Evolutionary conservation across 2,797 vertebrate genomes (phyloP).

Genomic region (Tragopan temminckii): DNA sequence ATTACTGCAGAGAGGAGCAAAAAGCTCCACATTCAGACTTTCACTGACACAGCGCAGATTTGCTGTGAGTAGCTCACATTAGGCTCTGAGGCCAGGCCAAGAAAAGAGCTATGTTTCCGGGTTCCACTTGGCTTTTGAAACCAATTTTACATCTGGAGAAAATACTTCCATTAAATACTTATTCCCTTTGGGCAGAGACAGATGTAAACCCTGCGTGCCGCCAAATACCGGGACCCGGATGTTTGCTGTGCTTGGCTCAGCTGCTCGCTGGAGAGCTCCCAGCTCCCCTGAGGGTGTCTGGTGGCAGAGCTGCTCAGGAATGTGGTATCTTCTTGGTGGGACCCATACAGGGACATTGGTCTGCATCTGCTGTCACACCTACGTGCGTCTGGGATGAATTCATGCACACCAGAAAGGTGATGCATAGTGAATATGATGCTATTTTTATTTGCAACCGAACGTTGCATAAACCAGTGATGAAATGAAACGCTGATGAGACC

Average conservation of each 20-base stretch:
- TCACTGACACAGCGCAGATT: not conserved
- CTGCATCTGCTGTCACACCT: not conserved
- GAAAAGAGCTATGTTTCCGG: not conserved
- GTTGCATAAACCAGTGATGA: not conserved
- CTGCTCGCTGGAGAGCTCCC: rapidly evolving
- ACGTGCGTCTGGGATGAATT: not conserved
- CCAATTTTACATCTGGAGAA: slow-evolving; percentile 58
- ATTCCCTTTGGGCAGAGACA: slow-evolving; percentile 47
- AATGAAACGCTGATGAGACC: not conserved
- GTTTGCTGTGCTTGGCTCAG: not conserved
- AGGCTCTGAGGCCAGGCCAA: slow-evolving; percentile 10
- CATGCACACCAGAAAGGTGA: not conserved
- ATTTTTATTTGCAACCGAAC: not conserved
- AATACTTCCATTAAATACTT: slow-evolving; percentile 28
- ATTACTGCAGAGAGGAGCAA: not conserved
- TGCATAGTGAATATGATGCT: not conserved
- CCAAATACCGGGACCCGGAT: not conserved
- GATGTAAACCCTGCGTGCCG: slow-evolving; percentile 1
- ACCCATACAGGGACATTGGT: not conserved
- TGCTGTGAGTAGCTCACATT: not conserved
- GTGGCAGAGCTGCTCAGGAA: not conserved
- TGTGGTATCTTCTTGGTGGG: not conserved
- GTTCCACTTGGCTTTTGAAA: slow-evolving; percentile 46
- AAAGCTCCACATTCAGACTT: not conserved
- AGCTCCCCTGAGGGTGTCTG: rapidly evolving